Conservation (phyloP, 2,797 vertebrate species). For the Ctenosaura bakeri region DNA sequence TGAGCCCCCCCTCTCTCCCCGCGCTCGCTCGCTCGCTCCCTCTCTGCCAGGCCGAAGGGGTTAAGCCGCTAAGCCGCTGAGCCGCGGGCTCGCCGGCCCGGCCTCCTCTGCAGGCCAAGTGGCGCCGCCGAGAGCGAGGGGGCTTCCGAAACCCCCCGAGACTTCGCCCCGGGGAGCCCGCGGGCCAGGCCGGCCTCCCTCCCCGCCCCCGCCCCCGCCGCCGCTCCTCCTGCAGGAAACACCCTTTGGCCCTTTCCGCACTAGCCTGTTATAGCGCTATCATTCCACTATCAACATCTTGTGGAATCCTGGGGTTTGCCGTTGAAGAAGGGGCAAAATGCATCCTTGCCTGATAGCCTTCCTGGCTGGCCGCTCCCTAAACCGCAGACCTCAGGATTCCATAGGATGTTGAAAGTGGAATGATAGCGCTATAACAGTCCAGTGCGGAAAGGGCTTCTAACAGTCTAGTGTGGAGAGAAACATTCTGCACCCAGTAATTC, state of each 20-base stretch:
- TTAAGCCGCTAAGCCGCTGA: conserved; percentile 32
- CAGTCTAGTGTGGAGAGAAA: no score
- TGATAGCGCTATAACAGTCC: no score
- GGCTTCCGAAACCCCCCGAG: conserved; percentile 86
- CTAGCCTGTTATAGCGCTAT: no score
- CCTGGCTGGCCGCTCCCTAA: no score
- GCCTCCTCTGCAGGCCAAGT: conserved; percentile 88
- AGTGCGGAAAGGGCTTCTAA: no score
- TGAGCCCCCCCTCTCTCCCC: accelerated
- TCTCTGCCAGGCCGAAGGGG: background rate
- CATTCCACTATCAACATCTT: no score
- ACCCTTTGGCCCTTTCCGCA: no score
- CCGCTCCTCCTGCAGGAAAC: background rate
- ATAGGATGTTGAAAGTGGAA: no score
- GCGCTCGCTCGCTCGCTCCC: background rate
- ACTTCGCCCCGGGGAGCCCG: conserved; percentile 86
- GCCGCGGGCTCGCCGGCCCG: conserved; percentile 82
- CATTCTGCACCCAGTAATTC: background rate
- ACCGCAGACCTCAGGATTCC: no score
- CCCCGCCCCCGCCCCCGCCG: background rate
- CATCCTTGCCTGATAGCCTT: no score
- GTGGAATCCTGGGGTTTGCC: no score
- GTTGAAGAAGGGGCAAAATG: no score
- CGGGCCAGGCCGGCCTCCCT: conserved; percentile 65
- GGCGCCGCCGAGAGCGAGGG: conserved; percentile 88